Percentiles rank a stretch among this genome's conserved stretches.
Evolutionary conservation across 2,113 vertebrate species (phyloP).

Genomic region (Charina bottae): DNA sequence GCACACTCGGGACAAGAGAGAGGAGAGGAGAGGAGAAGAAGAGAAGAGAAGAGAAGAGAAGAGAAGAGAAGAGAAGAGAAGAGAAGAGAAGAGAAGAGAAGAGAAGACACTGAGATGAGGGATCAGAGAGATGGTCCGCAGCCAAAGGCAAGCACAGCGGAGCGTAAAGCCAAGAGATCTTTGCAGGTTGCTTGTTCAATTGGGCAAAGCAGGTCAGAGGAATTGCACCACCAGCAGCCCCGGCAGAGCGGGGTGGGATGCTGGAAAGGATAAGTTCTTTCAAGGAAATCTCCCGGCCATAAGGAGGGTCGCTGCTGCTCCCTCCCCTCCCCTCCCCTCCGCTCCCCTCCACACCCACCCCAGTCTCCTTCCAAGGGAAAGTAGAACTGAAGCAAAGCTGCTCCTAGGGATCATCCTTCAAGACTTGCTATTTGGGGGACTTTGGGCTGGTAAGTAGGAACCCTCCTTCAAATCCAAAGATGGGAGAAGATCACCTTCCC

Average conservation of each 20-base stretch:
- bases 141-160: neutral
- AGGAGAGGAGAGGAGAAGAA: no score
- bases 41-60: neutral
- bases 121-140: neutral
- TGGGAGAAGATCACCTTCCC: neutral
- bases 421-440: neutral
- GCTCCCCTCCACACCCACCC: neutral
- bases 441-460: neutral
- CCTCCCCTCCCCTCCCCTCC: neutral
- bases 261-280: neutral
- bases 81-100: neutral
- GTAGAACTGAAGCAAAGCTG: neutral
- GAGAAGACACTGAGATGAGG: neutral
- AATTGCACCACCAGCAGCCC: no score
- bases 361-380: neutral
- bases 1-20: neutral
- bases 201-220: slow-evolving; percentile 11
- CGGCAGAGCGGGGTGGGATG: neutral
- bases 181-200: slow-evolving; percentile 9
- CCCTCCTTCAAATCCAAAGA: neutral
- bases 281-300: neutral
- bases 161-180: neutral
- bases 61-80: no score
- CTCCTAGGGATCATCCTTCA: neutral
- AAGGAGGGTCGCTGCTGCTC: neutral